Conservation (phyloP, 2,113 vertebrate species). For the Paradoxurus hermaphroditus region DNA sequence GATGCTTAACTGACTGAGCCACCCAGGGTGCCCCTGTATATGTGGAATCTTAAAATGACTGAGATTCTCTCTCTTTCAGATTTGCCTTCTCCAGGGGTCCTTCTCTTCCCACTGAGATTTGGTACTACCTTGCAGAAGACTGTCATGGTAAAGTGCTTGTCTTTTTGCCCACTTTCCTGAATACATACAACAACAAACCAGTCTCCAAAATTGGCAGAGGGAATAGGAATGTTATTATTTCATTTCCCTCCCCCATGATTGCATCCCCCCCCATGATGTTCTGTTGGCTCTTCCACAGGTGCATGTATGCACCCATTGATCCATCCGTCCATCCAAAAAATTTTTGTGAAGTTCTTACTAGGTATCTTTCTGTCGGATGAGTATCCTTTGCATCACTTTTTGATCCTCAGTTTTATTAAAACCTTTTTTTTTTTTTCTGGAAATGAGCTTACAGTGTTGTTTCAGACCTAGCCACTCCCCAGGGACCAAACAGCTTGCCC, state of each 20-base stretch:
- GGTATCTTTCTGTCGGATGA: not conserved
- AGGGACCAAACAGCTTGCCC: not conserved
- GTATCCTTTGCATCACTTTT: not conserved
- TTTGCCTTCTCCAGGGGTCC: not conserved
- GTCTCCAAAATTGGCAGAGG: not conserved
- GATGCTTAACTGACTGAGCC: no score
- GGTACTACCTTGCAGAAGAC: not conserved
- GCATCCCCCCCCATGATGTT: not conserved
- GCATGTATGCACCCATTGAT: not conserved
- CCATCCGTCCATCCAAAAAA: not conserved
- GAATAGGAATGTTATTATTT: not conserved
- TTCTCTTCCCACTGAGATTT: not conserved
- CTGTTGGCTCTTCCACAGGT: not conserved
- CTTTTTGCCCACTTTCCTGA: not conserved
- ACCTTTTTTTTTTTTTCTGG: not conserved
- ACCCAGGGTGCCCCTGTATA: not conserved
- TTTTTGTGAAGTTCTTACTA: not conserved
- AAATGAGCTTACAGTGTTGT: not conserved
- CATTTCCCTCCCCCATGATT: not conserved
- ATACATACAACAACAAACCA: not conserved
- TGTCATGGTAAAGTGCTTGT: not conserved
- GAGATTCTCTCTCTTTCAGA: not conserved
- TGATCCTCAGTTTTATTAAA: not conserved
- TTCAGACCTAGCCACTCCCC: not conserved
- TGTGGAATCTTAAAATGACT: not conserved